Conservation (phyloP, 2,888 invertebrate species). For the Philopedon plagiatum region DNA sequence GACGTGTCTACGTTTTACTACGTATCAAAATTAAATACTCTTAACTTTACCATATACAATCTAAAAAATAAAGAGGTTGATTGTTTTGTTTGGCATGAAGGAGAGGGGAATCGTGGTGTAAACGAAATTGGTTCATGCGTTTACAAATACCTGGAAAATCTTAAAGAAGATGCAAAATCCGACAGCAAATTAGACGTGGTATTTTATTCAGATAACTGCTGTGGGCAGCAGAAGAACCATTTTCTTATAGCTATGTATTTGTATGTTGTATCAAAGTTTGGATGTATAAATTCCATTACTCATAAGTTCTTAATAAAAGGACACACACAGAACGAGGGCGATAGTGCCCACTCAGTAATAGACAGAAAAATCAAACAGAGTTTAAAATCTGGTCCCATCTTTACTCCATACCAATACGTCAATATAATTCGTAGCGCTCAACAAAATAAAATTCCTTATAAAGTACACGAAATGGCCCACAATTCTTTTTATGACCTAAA, state of each 20-base stretch:
- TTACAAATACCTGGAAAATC: not conserved
- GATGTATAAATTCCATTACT: not conserved
- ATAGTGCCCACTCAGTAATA: not conserved
- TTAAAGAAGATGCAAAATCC: not conserved
- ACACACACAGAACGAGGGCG: not conserved
- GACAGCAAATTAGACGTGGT: not conserved
- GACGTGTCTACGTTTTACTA: no score
- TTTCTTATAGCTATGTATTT: not conserved
- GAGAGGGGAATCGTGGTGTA: not conserved
- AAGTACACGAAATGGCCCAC: not conserved
- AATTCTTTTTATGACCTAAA: not conserved
- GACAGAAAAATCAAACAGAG: not conserved
- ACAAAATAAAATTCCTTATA: not conserved
- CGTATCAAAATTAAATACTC: no score
- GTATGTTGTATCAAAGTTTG: not conserved
- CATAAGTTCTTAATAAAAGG: not conserved
- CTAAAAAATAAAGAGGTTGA: no score
- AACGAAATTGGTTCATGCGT: not conserved
- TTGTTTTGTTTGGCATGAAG: not conserved
- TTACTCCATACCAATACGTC: not conserved
- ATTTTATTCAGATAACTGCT: not conserved
- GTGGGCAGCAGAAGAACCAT: not conserved
- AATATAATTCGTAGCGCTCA: not conserved
- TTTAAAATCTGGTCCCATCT: not conserved
- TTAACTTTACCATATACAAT: no score